Base-by-base conservation (phyloP, 2,113 vertebrate species). In the Microcebus griseorufus region DNA sequence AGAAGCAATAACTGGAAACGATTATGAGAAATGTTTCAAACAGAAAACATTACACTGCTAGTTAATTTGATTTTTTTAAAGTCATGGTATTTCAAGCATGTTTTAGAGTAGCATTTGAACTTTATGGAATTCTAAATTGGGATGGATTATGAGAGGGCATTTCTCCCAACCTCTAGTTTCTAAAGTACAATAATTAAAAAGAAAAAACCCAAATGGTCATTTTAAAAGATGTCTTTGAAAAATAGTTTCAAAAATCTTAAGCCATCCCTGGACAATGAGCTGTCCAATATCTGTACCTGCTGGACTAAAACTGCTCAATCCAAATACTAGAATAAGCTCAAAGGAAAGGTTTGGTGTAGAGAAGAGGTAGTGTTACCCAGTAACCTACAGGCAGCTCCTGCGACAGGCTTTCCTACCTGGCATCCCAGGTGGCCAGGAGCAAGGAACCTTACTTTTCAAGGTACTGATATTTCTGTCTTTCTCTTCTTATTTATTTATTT, bases 71-170 rank as follows among this genome's bases (percentile, higher is more conserved):
- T 39, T 22, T 90, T 79, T 72, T 45, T 39, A 32, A 76, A 89
- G 58, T 76, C 42, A 55, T 37, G 14, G 20, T 20, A 23, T 90
- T 94, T 42, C 29, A 94, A 90, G 51, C 78, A 90, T 80, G 93
- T 80, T 96, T 80, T 84, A 93, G 60, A 81, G 72, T 58, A 85
- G 32, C 32, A 55, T 67, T 88, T 96, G 39, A 80, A 88, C 51
- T 95, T 84, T 37, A 69, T 23, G 69, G 64, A 91, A 88, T 90
- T 93, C 60, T 81, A 73, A 88, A 73, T 37, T 78, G 86, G 37
- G 48, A 93, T 45, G 14, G 10, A 65, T 70, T 88, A 81, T 23
- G 72, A 69, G 75, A 95, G 84, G 70, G 81, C 45, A 80, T 95
- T 27, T n/a, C 2, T 76, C 20, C 45, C 85, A 72, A 92, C 12